Evolutionary conservation across 2,797 vertebrate genomes (phyloP).

Genomic region (Emydoidea blandingii): DNA sequence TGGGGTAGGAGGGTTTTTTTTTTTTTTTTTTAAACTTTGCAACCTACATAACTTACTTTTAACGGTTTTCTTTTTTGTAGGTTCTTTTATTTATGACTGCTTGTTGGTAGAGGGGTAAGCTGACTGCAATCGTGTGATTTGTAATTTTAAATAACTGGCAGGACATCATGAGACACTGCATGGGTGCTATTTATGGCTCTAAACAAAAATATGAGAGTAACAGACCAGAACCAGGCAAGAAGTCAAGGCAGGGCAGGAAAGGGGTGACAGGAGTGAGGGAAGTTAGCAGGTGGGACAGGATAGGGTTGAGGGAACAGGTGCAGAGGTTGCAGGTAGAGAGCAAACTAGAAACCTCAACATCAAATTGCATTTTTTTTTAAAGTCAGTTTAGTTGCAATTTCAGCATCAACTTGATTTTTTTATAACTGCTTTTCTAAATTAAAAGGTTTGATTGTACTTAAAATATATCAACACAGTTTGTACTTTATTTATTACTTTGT

Average conservation of each 20-base stretch:
- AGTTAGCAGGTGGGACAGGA: not conserved
- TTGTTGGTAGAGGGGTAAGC: conserved; percentile 13
- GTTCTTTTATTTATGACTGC: not conserved
- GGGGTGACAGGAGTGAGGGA: not conserved
- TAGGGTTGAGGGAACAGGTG: not conserved
- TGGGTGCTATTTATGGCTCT: not conserved
- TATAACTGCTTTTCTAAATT: not conserved
- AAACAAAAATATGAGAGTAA: not conserved
- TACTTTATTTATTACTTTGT: not conserved
- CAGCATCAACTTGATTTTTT: not conserved
- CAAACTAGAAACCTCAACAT: not conserved
- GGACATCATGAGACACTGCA: not conserved
- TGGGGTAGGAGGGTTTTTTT: not conserved
- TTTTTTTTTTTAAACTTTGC: not conserved
- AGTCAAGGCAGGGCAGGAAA: not conserved
- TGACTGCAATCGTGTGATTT: conserved; percentile 1
- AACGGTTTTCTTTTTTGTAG: not conserved
- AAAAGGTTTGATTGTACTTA: not conserved
- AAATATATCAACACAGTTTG: not conserved
- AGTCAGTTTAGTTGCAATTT: not conserved
- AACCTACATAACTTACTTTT: not conserved
- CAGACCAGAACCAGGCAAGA: not conserved
- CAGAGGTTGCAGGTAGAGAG: not conserved
- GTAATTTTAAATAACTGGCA: conserved; percentile 16
- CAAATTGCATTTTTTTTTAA: conserved; percentile 14